Evolutionary conservation across 2,113 vertebrate genomes (phyloP), one percentile per base, ranked within the genome.

Genomic region (Cynopterus brachyotis): DNA sequence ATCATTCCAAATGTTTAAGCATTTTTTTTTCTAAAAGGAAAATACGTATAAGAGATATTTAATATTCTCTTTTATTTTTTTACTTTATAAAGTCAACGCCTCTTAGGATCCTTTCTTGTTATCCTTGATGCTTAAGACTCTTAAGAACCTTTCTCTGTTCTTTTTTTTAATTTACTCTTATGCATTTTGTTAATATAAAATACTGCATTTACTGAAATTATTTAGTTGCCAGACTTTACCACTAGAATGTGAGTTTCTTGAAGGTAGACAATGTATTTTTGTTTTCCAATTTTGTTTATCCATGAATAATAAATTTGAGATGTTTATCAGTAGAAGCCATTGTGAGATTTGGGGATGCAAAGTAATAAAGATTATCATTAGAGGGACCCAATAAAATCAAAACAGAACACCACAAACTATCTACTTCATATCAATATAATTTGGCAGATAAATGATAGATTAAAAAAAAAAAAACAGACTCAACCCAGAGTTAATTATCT

Each of bases 1-100:
- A 78, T 85, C 17, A 72, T 89, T 59, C 42, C 37, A 96, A 95
- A 73, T 88, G n/a, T 53, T 81, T 53, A 96, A 92, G 12, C 12
- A 60, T 94, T 92, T 24, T 13, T 87, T 81, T 69, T 42, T 26
- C 30, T 87, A 75, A 70, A 3, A 59, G 15, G 3, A 7, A 0
- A 66, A 59, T 66, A 92, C 1, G 13, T 20, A 47, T 3, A 87
- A 12, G 12, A 13, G 2, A 59, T 80, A 16, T 78, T 85, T 42
- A 60, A 19, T 30, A 20, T 79, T 92, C 72, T 80, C 30, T 4
- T 87, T 88, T 15, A 4, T 28, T 91, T 79, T 78, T 47, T 4
- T 67, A n/a, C 4, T 28, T 76, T 96, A 62, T 28, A 80, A 80
- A 80, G 20, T 75, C 40, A 42, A 1, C 73, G 11, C 12, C 11